These are phyloP conservation scores for Syngnathus rostellatus DNA, from an alignment of 2,797 vertebrate species.

Conservation along the genomic window DNA sequence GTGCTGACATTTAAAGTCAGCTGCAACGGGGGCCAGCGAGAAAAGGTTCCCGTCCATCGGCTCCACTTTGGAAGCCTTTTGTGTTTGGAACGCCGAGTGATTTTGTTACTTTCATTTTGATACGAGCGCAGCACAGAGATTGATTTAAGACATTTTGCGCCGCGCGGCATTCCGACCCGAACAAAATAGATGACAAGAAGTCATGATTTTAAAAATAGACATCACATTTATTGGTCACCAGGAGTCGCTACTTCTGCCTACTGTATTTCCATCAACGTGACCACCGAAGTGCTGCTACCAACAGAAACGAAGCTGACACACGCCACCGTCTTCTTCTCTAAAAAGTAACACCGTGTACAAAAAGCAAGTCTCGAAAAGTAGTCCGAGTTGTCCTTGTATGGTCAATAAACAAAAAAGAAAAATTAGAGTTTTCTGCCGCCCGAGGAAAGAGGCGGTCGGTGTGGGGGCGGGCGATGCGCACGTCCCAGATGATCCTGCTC, in stretches of 20 bases:
- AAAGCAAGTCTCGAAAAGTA: constrained; percentile 74
- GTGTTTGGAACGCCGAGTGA: not conserved
- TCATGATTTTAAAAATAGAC: constrained; percentile 69
- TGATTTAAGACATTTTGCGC: not conserved
- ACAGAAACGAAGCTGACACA: constrained; percentile 64
- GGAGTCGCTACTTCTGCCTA: constrained; percentile 58
- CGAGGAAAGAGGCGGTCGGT: constrained; percentile 28
- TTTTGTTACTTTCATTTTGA: not conserved
- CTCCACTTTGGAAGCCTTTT: not conserved
- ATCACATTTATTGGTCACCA: constrained; percentile 74
- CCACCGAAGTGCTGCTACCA: constrained; percentile 58
- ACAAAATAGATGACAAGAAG: constrained; percentile 35
- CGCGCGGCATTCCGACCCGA: too few relatives aligned
- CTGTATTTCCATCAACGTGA: constrained; percentile 54
- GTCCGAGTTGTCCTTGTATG: constrained; percentile 51
- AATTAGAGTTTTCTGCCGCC: constrained; percentile 63
- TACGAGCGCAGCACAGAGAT: not conserved
- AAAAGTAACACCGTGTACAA: constrained; percentile 77
- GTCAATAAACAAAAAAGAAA: constrained; percentile 46
- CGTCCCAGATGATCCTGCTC: constrained; percentile 49
- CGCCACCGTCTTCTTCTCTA: constrained; percentile 66
- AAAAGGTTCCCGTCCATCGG: not conserved
- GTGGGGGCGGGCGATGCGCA: not conserved
- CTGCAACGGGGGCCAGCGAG: not conserved
- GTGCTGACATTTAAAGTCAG: constrained; percentile 1